These are phyloP conservation scores for Clusia tigrina DNA, from an alignment of 2,888 invertebrate genomes.

Conservation along the genomic window DNA sequence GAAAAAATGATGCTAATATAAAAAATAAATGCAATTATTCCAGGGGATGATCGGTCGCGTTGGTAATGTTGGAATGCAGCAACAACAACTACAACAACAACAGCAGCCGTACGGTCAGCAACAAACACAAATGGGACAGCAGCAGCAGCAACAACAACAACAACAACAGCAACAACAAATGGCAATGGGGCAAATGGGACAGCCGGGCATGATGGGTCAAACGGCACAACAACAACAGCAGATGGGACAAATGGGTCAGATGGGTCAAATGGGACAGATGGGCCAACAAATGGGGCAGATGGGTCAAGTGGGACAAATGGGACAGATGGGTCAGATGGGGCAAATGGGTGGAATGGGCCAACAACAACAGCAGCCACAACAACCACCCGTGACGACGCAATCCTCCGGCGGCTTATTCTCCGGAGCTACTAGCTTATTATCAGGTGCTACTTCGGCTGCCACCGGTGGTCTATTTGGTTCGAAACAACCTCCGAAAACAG, in stretches of 20 bases:
- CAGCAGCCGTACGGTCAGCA: conserved; percentile 59
- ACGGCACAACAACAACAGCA: conserved; percentile 38
- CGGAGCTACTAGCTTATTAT: conserved; percentile 64
- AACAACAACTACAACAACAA: conserved; percentile 58
- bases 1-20: too few relatives aligned
- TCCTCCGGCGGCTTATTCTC: conserved; percentile 63
- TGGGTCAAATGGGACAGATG: conserved; percentile 29
- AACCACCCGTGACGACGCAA: conserved; percentile 59
- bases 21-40: conserved; percentile 41
- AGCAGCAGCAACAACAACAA: conserved; percentile 43
- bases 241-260: conserved; percentile 35
- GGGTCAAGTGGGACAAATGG: conserved; percentile 34
- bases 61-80: conserved; percentile 65
- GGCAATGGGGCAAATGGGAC: conserved; percentile 41
- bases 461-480: conserved; percentile 65
- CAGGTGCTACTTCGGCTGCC: conserved; percentile 65
- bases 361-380: conserved; percentile 50
- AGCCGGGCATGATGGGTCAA: conserved; percentile 43
- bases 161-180: conserved; percentile 37
- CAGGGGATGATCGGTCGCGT: conserved; percentile 66
- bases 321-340: conserved; percentile 34
- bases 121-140: conserved; percentile 47
- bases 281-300: conserved; percentile 30
- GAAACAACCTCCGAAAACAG: conserved; percentile 65
- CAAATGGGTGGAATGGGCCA: conserved; percentile 35